phyloP scores from a whole-genome alignment of 2,113 vertebrate genomes.

The Caranx ignobilis region DNA sequence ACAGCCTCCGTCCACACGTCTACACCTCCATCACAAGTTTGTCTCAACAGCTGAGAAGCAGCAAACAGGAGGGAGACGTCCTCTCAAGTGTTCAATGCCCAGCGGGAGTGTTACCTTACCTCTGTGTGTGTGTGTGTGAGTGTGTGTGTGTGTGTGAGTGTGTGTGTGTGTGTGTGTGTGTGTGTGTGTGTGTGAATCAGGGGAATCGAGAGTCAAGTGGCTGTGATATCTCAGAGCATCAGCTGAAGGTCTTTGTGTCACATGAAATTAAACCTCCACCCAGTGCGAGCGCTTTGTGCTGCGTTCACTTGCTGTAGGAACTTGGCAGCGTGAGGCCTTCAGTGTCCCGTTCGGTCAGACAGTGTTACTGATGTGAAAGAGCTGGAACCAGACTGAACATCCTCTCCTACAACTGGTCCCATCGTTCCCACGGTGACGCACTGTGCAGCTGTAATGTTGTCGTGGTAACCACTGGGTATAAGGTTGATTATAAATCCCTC shows the following conservation, averaged over 20 bases:
- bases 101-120: slow-evolving; percentile 30
- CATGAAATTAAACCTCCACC: slow-evolving; percentile 13
- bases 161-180: too few species aligned
- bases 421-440: too few species aligned
- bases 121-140: too few species aligned
- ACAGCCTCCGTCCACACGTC: background rate
- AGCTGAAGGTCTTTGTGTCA: slow-evolving; percentile 37
- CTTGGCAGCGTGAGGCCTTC: background rate
- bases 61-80: slow-evolving; percentile 34
- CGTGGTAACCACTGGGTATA: too few species aligned
- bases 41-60: background rate
- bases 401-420: too few species aligned
- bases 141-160: too few species aligned
- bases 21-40: background rate
- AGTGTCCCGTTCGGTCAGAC: too few species aligned
- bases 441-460: too few species aligned
- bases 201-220: background rate
- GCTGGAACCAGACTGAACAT: too few species aligned
- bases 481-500: too few species aligned
- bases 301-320: background rate
- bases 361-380: too few species aligned
- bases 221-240: slow-evolving; percentile 31
- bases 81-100: slow-evolving; percentile 9
- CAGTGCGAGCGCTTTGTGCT: background rate
- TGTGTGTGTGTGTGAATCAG: background rate